Base-by-base conservation (phyloP, 1,140 invertebrate genomes). In the Heliconius hermathena region DNA sequence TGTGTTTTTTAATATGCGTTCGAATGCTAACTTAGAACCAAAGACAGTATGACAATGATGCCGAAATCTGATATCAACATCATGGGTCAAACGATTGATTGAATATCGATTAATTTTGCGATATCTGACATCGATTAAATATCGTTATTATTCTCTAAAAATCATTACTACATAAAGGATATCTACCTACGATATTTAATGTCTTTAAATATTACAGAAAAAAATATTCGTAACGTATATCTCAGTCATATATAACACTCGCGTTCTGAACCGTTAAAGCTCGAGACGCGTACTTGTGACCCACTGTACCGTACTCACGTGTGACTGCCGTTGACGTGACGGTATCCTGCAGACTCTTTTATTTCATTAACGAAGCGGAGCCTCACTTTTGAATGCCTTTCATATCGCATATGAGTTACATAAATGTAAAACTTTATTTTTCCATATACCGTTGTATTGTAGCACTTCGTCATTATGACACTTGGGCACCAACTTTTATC, bases 291-390 rank as follows among this genome's bases (percentile, higher is more conserved):
- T 77, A 77, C 76, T 77, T 77, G 76, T 77, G 78, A 74, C 73
- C 60, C 78, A 73, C 73, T 60, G 72, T 78, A 66, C 73, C 60
- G 41, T 29, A 38, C 36, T 70, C 29, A 70, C 66, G 57, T 46
- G 57, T 46, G 66, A 76, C 57, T 60, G 78, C 74, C 73, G 74
- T 74, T 74, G 78, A 79, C 78, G 57, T 66, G 60, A 79, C 73
- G 57, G 73, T 74, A 74, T 79, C 78, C 78, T 66, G 78, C 78
- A 79, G 73, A 38, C 78, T 79, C 78, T 79, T 79, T 74, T 79
- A 75, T 74, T 74, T 74, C 74, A 71, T 79, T 79, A 79, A 79
- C 74, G 78, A 79, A 79, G 78, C 78, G 71, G 77, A 66, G 70
- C 49, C 73, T 73, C 33, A 73, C 78, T 60, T 52, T 66, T 79